A percentile compares a stretch with the other conserved stretches of the same genome.
phyloP scores from a whole-genome alignment of 2,888 invertebrate species.

The Marronus borbonicus region DNA sequence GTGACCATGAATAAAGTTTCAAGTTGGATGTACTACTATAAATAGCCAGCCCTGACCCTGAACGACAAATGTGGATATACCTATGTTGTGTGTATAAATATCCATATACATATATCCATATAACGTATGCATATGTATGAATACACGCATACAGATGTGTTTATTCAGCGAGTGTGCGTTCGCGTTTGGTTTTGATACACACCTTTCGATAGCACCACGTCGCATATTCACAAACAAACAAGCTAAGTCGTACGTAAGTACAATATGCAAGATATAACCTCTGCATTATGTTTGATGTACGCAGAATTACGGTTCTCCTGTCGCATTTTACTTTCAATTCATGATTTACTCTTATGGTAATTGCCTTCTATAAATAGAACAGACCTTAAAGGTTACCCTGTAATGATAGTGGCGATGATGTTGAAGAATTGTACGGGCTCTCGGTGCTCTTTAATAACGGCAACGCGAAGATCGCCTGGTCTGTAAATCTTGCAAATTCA shows the following conservation, averaged over 20 bases:
- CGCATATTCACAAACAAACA: conserved; percentile 32
- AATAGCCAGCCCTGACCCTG: conserved; percentile 58
- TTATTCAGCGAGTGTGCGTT: neutral
- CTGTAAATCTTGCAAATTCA: conserved; percentile 40
- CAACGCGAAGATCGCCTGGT: conserved; percentile 15
- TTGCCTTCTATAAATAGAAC: conserved; percentile 47
- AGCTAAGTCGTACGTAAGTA: conserved; percentile 4
- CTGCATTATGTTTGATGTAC: conserved; percentile 38
- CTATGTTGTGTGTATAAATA: neutral
- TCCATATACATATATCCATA: conserved; percentile 9
- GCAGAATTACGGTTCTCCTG: conserved; percentile 31
- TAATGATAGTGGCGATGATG: conserved; percentile 45
- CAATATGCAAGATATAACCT: conserved; percentile 41
- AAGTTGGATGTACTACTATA: conserved; percentile 51
- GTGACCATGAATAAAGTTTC: conserved; percentile 46
- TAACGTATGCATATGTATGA: neutral
- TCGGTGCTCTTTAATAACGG: conserved; percentile 34
- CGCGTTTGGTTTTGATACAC: conserved; percentile 28
- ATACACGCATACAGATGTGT: neutral
- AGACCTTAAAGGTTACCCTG: conserved; percentile 47
- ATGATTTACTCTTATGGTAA: conserved; percentile 49
- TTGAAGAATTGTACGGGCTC: conserved; percentile 31
- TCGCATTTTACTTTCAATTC: conserved; percentile 46
- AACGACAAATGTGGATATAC: conserved; percentile 49
- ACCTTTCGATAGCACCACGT: conserved; percentile 23